phyloP scores from a whole-genome alignment of 2,113 vertebrate species.

The Paramisgurnus dabryanus region DNA sequence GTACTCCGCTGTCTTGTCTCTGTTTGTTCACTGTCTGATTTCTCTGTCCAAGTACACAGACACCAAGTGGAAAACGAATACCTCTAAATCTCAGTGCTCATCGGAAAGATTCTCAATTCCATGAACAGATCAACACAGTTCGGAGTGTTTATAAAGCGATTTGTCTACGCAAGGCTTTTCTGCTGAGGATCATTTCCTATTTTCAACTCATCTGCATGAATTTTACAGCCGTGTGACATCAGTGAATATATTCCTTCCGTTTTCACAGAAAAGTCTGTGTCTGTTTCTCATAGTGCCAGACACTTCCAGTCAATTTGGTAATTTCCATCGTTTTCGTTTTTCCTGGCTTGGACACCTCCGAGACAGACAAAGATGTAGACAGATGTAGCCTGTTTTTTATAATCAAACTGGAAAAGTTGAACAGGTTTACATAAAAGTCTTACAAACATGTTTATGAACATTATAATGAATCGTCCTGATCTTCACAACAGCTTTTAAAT shows the following conservation, averaged over 20 bases:
- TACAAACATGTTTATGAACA: neutral
- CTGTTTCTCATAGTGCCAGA: slow-evolving; percentile 6
- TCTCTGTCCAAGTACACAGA: slow-evolving; percentile 3
- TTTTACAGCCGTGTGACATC: neutral
- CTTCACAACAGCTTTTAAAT: neutral
- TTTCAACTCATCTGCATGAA: neutral
- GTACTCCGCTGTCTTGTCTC: neutral
- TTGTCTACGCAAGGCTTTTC: slow-evolving; percentile 1
- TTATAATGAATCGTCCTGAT: neutral
- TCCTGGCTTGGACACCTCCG: neutral
- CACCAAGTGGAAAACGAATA: slow-evolving; percentile 27
- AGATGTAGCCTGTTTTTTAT: neutral
- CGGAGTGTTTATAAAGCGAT: neutral
- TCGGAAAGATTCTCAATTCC: slow-evolving; percentile 33
- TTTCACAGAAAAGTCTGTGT: neutral
- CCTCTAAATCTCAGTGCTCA: slow-evolving; percentile 2
- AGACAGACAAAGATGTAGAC: slow-evolving; percentile 10
- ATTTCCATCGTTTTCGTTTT: neutral
- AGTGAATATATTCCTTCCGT: neutral
- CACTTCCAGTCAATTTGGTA: slow-evolving; percentile 1
- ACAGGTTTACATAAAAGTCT: neutral
- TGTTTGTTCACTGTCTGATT: neutral
- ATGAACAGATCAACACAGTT: neutral
- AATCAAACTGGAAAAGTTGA: neutral
- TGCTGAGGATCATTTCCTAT: neutral